phyloP scores from a whole-genome alignment of 2,888 invertebrate genomes.

The Beris morrisii region DNA sequence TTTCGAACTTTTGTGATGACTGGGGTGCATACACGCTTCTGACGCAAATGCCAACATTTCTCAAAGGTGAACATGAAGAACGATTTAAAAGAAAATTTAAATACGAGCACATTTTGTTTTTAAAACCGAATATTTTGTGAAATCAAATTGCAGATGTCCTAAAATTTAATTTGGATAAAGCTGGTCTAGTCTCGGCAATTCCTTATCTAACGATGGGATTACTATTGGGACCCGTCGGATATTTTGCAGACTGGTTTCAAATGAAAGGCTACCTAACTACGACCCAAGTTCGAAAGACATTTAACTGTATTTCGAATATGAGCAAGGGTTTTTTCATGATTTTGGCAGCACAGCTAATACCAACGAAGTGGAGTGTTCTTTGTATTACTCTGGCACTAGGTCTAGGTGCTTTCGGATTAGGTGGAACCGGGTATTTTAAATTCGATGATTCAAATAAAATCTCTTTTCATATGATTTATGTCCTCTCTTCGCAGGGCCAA shows the following conservation, averaged over 20 bases:
- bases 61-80: slow-evolving; percentile 62
- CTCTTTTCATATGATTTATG: slow-evolving; percentile 5
- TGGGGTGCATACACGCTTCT: slow-evolving; percentile 82
- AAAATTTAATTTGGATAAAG: slow-evolving; percentile 68
- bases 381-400: slow-evolving; percentile 81
- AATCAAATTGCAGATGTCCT: slow-evolving; percentile 63
- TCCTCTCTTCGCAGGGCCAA: slow-evolving; percentile 58
- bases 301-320: slow-evolving; percentile 69
- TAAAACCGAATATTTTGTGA: slow-evolving; percentile 1
- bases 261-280: slow-evolving; percentile 62
- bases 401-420: slow-evolving; percentile 83
- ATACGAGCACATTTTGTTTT: neutral
- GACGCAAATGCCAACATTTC: slow-evolving; percentile 76
- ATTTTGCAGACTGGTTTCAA: slow-evolving; percentile 73
- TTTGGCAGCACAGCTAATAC: slow-evolving; percentile 68
- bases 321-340: slow-evolving; percentile 79
- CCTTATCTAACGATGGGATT: slow-evolving; percentile 83
- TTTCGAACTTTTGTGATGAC: slow-evolving; percentile 78
- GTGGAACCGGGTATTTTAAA: slow-evolving; percentile 69
- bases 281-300: slow-evolving; percentile 68
- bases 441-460: neutral
- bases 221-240: slow-evolving; percentile 73
- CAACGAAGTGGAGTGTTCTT: slow-evolving; percentile 65
- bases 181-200: slow-evolving; percentile 76
- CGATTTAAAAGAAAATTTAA: no score